phyloP scores from a whole-genome alignment of 2,113 vertebrate species.

The Motacilla tschutschensis region DNA sequence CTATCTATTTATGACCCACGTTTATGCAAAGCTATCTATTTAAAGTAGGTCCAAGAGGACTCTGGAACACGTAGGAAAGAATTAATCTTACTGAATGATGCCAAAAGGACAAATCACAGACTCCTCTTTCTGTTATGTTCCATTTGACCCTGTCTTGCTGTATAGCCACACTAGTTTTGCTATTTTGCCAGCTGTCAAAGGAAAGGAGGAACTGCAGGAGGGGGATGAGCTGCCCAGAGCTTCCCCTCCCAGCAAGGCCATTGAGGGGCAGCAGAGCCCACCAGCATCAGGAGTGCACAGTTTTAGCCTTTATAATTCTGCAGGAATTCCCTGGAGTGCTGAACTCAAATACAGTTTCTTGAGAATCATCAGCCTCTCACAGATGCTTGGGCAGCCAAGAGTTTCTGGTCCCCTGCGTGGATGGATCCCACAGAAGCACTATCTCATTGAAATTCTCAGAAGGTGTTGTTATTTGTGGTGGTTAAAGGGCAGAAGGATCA shows the following conservation, averaged over 20 bases:
- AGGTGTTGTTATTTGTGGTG: neutral
- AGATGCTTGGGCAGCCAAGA: neutral
- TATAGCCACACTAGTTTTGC: accelerated
- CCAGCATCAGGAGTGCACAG: accelerated
- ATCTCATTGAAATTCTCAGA: neutral
- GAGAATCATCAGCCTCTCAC: neutral
- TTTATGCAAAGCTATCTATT: neutral
- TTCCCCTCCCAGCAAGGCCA: neutral
- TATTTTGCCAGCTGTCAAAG: neutral
- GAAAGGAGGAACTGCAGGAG: neutral
- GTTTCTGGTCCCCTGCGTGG: accelerated
- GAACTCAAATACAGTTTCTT: neutral
- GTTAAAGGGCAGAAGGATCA: neutral
- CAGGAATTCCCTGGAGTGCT: neutral
- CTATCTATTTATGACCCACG: accelerated
- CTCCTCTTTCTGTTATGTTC: neutral
- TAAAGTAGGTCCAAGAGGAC: neutral
- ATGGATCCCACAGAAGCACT: neutral
- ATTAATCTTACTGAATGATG: neutral
- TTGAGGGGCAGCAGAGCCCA: neutral
- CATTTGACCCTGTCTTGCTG: neutral
- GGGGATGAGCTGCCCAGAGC: neutral
- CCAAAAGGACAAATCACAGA: neutral
- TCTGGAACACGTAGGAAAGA: neutral
- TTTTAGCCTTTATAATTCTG: neutral